Evolutionary conservation across 1,140 invertebrate species (phyloP).

Genomic region (Amyelois transitella): DNA sequence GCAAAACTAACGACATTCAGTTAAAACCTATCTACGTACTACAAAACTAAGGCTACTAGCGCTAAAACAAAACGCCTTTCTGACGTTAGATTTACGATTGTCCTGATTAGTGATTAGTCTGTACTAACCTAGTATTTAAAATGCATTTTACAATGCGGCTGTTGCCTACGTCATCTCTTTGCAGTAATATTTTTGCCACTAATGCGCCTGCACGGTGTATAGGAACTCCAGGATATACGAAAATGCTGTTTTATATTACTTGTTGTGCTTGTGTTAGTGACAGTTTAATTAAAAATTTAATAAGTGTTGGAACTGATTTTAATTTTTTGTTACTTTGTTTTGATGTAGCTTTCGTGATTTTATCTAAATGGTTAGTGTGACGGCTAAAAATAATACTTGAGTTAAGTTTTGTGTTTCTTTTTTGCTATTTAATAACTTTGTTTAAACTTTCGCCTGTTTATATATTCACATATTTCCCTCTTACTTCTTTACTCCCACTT

Average conservation of each 20-base stretch:
- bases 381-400: too few species aligned
- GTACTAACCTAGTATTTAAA: conserved; percentile 36
- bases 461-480: too few species aligned
- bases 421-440: too few species aligned
- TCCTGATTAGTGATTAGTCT: conserved; percentile 32
- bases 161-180: conserved; percentile 67
- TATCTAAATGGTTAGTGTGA: conserved; percentile 30
- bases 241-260: conserved; percentile 48
- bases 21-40: not conserved
- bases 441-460: too few species aligned
- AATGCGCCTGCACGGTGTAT: conserved; percentile 63
- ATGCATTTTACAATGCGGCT: conserved; percentile 67
- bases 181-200: conserved; percentile 70
- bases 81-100: not conserved
- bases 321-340: conserved; percentile 16
- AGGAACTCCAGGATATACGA: conserved; percentile 49
- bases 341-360: not conserved
- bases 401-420: too few species aligned
- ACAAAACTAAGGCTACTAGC: not conserved
- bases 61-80: not conserved
- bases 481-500: too few species aligned
- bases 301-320: conserved; percentile 19
- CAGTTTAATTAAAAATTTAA: conserved; percentile 23
- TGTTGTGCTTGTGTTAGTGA: conserved; percentile 25
- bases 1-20: not conserved